phyloP scores from a whole-genome alignment of 2,113 vertebrate genomes.

The Ancistrus triradiatus region DNA sequence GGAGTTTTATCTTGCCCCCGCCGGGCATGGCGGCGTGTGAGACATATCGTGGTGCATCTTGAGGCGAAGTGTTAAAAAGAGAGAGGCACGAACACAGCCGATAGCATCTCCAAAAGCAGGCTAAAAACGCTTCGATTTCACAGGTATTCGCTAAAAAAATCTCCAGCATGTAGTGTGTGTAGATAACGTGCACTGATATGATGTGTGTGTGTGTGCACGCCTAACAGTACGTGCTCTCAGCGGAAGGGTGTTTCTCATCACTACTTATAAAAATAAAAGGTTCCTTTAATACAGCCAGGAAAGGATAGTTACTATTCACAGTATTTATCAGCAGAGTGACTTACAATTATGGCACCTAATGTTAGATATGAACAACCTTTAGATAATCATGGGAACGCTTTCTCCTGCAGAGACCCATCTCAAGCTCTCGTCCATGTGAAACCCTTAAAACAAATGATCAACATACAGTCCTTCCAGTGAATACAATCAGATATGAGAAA shows the following conservation, averaged over 20 bases:
- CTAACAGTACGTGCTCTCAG: too few species aligned
- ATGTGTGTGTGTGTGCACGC: conserved; percentile 12
- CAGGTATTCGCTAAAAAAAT: conserved; percentile 20
- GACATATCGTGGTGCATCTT: conserved; percentile 1
- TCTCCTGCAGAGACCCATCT: conserved; percentile 36
- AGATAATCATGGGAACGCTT: conserved; percentile 49
- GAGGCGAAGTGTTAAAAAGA: conserved; percentile 11
- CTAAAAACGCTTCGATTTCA: conserved; percentile 23
- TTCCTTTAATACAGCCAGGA: too few species aligned
- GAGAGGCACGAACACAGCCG: conserved; percentile 5
- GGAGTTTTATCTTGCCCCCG: too few species aligned
- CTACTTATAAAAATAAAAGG: too few species aligned
- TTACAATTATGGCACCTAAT: too few species aligned
- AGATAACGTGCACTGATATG: conserved; percentile 30
- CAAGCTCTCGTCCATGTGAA: conserved; percentile 1
- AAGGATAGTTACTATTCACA: too few species aligned
- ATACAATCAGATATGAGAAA: conserved; percentile 16
- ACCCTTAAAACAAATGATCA: conserved; percentile 10
- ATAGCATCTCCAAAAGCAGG: conserved; percentile 15
- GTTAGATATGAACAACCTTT: conserved; percentile 56
- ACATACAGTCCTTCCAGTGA: conserved; percentile 15
- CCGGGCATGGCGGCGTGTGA: too few species aligned
- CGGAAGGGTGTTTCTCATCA: too few species aligned
- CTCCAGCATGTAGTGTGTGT: conserved; percentile 1
- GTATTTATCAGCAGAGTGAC: too few species aligned